Base-by-base conservation (phyloP, 2,888 invertebrate species). In the Pseudoips prasinana region DNA sequence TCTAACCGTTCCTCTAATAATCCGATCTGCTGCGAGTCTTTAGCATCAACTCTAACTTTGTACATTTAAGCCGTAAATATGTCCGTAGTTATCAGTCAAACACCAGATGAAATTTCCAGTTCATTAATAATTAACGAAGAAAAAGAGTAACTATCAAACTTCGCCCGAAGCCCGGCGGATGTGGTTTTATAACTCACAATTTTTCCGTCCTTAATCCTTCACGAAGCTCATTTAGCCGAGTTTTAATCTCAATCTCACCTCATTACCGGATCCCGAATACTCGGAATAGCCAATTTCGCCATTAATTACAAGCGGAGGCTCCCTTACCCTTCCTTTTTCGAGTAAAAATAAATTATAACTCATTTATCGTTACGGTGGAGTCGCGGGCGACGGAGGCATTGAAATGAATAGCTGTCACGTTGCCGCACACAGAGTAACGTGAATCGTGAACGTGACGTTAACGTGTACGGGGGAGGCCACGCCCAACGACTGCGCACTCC, bases 271-370 rank as follows among this genome's bases (percentile, higher is more conserved):
- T 75, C 79, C 80, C 73, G 75, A 87, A 86, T 81, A 79, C 82
- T 83, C 73, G 78, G 85, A 85, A 86, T 82, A 85, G 87, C 82
- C 87, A 87, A 87, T 88, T 86, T 75, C 73, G 66, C 71, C 86
- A 87, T 88, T 87, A 87, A 88, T 86, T 87, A 85, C 81, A 59
- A 65, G 59, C 45, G 58, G 51, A 51, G 61, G 66, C 73, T 65
- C 73, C 73, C 73, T 70, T 74, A 77, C 83, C 80, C 81, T 77
- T 75, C 81, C 82, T 78, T 81, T 85, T 84, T 76, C 76, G 73
- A 73, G 87, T 83, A 86, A 87, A 87, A 88, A 87, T 86, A 86
- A 87, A 87, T 88, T 84, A 81, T 86, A 84, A 87, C 75, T 82
- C 86, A 86, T 88, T 87, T 87, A 86, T 87, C 77, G 82, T 81